A percentile compares a stretch with the other conserved stretches of the same genome.
phyloP scores from a whole-genome alignment of 53 echinoderm and acorn worm genomes.

The Paelopatides confundens region DNA sequence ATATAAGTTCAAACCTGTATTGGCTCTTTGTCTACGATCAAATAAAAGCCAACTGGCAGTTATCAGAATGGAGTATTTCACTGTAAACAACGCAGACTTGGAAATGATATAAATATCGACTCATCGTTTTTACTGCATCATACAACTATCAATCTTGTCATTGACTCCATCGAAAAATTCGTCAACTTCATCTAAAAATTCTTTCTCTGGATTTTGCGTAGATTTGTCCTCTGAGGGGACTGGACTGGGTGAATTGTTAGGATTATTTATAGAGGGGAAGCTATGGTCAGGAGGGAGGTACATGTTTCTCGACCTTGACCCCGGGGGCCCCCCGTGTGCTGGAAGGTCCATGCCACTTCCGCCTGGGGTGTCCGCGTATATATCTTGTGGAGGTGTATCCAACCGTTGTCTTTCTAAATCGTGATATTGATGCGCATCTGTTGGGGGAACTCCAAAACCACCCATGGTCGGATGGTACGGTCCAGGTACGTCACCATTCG shows the following conservation, averaged over 20 bases:
- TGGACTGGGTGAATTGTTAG: background rate
- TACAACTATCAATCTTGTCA: conserved; percentile 28
- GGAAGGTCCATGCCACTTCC: conserved; percentile 12
- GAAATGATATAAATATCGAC: too few species aligned
- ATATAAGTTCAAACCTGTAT: too few species aligned
- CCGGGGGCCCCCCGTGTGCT: conserved; percentile 11
- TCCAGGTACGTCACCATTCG: background rate
- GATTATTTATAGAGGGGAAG: conserved; percentile 23
- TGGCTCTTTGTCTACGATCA: too few species aligned
- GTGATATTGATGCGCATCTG: conserved; percentile 22
- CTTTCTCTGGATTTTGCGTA: conserved; percentile 19
- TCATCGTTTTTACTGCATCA: conserved; percentile 38
- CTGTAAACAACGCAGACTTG: too few species aligned
- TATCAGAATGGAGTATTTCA: too few species aligned
- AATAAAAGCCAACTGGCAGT: too few species aligned
- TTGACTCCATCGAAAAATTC: conserved; percentile 50
- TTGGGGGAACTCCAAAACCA: conserved; percentile 18
- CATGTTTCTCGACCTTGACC: background rate
- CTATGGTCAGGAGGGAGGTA: conserved; percentile 13
- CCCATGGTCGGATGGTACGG: conserved; percentile 37
- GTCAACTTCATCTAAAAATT: conserved; percentile 41
- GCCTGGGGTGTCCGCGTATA: background rate
- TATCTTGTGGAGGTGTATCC: conserved; percentile 15
- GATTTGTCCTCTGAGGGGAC: conserved; percentile 8
- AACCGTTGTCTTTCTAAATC: conserved; percentile 25